Conservation (phyloP, 2,888 invertebrate genomes). For the Oxycera nigricornis region DNA sequence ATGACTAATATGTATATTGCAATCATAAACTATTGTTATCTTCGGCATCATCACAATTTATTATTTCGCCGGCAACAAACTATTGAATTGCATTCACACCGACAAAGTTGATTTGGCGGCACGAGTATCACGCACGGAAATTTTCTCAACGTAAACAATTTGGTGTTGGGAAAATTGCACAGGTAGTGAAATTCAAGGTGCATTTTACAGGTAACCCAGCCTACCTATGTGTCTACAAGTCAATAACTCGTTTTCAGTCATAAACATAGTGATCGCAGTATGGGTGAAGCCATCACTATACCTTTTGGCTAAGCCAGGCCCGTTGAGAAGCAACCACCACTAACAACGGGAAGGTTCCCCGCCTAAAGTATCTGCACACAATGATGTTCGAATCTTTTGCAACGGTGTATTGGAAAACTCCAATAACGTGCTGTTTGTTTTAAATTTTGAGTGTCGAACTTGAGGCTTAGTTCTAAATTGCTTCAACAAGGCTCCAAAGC, state of each 20-base stretch:
- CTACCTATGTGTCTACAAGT: not conserved
- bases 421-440: conserved; percentile 1
- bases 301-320: not conserved
- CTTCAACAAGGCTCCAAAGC: not conserved
- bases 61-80: not conserved
- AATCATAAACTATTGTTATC: not conserved
- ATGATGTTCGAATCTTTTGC: not conserved
- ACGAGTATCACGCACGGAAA: not conserved
- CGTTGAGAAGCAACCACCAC: not conserved
- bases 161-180: not conserved
- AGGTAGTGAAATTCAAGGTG: conserved; percentile 15
- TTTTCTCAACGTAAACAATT: conserved; percentile 28
- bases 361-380: conserved; percentile 28
- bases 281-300: not conserved
- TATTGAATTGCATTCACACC: not conserved
- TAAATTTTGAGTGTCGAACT: too few species aligned
- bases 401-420: not conserved
- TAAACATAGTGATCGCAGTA: not conserved
- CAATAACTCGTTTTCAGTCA: not conserved
- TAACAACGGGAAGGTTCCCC: conserved; percentile 28
- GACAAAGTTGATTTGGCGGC: not conserved
- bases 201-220: conserved; percentile 18
- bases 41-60: not conserved
- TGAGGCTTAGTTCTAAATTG: conserved; percentile 4
- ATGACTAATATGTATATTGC: not conserved